Percentiles rank a stretch among this genome's conserved stretches.
These are phyloP conservation scores for Diabrotica balteata DNA, from an alignment of 2,888 invertebrate species.

Conservation along the genomic window DNA sequence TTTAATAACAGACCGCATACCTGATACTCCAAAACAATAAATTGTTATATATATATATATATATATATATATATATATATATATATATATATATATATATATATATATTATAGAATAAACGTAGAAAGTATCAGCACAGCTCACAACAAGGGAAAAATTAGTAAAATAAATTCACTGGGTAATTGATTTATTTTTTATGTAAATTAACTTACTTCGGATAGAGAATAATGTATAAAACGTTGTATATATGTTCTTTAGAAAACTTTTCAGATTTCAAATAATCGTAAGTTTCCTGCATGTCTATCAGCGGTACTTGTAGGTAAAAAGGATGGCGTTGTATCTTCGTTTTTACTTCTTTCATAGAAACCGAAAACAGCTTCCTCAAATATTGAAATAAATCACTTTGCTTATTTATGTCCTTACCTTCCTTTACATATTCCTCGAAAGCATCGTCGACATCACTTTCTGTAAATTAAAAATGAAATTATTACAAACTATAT, in stretches of 20 bases:
- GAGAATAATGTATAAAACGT: slow-evolving; percentile 70
- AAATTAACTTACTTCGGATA: slow-evolving; percentile 70
- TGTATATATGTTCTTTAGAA: slow-evolving; percentile 63
- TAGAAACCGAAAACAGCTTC: slow-evolving; percentile 53
- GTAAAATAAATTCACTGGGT: too few species aligned
- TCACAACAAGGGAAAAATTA: too few species aligned
- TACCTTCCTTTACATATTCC: slow-evolving; percentile 62
- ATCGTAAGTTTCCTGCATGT: slow-evolving; percentile 67
- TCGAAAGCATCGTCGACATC: slow-evolving; percentile 50
- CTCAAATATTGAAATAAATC: slow-evolving; percentile 61
- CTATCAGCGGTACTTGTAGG: slow-evolving; percentile 67
- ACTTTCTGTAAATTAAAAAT: slow-evolving; percentile 28
- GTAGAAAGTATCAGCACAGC: too few species aligned
- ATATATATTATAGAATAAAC: too few species aligned
- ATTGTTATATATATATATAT: too few species aligned
- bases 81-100: too few species aligned
- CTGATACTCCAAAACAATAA: too few species aligned
- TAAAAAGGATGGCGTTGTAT: slow-evolving; percentile 70
- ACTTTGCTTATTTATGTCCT: slow-evolving; percentile 62
- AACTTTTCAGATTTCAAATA: slow-evolving; percentile 65
- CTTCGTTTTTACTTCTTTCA: slow-evolving; percentile 50
- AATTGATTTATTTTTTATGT: too few species aligned
- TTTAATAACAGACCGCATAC: too few species aligned
- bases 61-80: too few species aligned
- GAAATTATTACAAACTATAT: too few species aligned